phyloP scores from a whole-genome alignment of 2,797 vertebrate genomes.

The Anguilla obscura region DNA sequence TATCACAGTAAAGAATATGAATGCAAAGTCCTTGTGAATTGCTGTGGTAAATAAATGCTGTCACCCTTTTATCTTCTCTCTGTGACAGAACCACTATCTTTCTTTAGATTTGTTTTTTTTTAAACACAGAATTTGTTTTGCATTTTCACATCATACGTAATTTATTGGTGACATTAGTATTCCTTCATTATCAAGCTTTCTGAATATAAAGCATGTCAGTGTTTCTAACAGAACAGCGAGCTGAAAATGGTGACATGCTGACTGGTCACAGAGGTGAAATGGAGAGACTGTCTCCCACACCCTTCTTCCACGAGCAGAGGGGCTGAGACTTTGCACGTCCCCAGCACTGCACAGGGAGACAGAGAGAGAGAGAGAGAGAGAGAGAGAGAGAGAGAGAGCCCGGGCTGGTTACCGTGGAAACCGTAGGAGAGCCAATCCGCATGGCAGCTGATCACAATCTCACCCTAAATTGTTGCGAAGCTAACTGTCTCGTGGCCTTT shows the following conservation, averaged over 20 bases:
- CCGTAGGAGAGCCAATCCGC: background rate
- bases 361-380: background rate
- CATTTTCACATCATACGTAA: background rate
- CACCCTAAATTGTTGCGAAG: background rate
- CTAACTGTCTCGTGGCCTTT: background rate
- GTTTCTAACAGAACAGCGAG: background rate
- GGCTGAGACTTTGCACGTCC: background rate
- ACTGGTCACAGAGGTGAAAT: background rate
- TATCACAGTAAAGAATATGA: no score
- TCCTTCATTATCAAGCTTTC: background rate
- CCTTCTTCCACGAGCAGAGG: background rate
- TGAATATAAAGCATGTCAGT: background rate
- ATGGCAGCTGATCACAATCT: background rate
- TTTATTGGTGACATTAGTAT: background rate
- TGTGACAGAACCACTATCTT: background rate
- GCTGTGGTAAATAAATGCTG: background rate
- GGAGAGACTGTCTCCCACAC: background rate
- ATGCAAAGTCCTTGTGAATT: background rate
- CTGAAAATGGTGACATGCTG: background rate
- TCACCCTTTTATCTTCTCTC: background rate
- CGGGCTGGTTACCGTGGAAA: conserved; percentile 26
- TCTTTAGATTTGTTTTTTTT: background rate
- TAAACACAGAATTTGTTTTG: background rate
- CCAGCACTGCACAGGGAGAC: background rate
- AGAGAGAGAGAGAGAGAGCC: background rate